Conservation (phyloP, 2,888 invertebrate genomes). For the Eupeodes latifasciatus region DNA sequence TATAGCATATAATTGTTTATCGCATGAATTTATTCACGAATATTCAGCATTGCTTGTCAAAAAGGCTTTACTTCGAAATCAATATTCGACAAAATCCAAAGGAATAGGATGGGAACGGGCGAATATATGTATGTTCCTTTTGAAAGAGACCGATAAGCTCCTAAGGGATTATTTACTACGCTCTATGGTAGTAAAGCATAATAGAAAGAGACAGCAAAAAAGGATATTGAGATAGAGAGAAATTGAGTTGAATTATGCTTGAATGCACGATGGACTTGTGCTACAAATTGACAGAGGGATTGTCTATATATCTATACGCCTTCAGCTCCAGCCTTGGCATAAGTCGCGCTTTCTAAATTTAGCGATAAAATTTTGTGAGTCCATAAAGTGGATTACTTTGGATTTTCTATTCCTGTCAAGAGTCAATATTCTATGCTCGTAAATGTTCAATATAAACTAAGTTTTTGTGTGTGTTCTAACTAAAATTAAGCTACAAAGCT, state of each 20-base stretch:
- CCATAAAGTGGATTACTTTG: conserved; percentile 14
- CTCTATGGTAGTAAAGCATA: not conserved
- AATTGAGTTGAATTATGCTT: not conserved
- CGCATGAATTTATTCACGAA: conserved; percentile 1
- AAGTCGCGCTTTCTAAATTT: conserved; percentile 4
- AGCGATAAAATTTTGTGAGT: not conserved
- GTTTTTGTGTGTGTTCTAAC: too few relatives aligned
- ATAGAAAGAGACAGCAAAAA: not conserved
- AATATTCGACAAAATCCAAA: not conserved
- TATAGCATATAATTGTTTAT: not conserved
- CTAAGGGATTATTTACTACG: not conserved
- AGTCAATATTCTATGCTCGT: not conserved
- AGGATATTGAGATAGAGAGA: too few relatives aligned
- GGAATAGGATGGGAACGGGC: not conserved
- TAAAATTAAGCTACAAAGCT: too few relatives aligned
- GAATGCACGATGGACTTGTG: not conserved
- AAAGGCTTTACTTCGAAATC: conserved; percentile 2
- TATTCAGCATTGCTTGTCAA: conserved; percentile 1
- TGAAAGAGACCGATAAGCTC: not conserved
- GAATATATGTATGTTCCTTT: not conserved
- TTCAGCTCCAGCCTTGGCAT: not conserved
- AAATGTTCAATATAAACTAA: too few relatives aligned
- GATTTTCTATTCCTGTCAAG: conserved; percentile 1
- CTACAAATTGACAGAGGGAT: conserved; percentile 6
- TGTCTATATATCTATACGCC: not conserved